A percentile compares a stretch with the other conserved stretches of the same genome.
These are phyloP conservation scores for Menidia beryllina DNA, from an alignment of 2,113 vertebrate species.

Conservation along the genomic window DNA sequence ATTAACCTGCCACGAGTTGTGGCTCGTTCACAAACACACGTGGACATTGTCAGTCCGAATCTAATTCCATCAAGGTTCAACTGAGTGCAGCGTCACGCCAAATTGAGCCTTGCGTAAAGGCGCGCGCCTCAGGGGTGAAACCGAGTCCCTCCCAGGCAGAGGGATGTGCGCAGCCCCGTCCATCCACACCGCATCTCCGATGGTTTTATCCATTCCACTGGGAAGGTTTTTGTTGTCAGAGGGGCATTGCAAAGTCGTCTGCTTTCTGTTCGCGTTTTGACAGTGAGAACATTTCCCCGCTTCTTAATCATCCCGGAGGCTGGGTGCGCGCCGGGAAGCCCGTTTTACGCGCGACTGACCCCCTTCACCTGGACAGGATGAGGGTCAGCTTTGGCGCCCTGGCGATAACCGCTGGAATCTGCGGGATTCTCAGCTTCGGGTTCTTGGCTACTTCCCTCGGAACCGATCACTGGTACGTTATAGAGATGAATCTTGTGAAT, in stretches of 20 bases:
- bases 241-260: not conserved
- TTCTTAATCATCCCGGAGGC: not conserved
- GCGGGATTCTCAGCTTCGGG: slow-evolving; percentile 79
- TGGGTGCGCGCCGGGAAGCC: not conserved
- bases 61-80: not conserved
- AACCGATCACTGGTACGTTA: slow-evolving; percentile 84
- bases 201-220: not conserved
- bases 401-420: slow-evolving; percentile 77
- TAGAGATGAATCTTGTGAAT: slow-evolving; percentile 73
- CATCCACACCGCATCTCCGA: not conserved
- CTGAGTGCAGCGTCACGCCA: not conserved
- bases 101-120: slow-evolving; percentile 23
- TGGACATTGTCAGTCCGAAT: not conserved
- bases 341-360: slow-evolving; percentile 3
- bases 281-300: not conserved
- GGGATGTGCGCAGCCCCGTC: not conserved
- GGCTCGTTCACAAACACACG: not conserved
- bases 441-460: slow-evolving; percentile 77
- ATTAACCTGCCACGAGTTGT: not conserved
- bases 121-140: slow-evolving; percentile 8
- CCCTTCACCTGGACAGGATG: slow-evolving; percentile 30
- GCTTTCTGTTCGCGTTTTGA: not conserved
- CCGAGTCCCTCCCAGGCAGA: slow-evolving; percentile 44
- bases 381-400: slow-evolving; percentile 66
- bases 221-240: not conserved